Conservation (phyloP, 2,888 invertebrate genomes). For the Scaptomyza reducta region DNA sequence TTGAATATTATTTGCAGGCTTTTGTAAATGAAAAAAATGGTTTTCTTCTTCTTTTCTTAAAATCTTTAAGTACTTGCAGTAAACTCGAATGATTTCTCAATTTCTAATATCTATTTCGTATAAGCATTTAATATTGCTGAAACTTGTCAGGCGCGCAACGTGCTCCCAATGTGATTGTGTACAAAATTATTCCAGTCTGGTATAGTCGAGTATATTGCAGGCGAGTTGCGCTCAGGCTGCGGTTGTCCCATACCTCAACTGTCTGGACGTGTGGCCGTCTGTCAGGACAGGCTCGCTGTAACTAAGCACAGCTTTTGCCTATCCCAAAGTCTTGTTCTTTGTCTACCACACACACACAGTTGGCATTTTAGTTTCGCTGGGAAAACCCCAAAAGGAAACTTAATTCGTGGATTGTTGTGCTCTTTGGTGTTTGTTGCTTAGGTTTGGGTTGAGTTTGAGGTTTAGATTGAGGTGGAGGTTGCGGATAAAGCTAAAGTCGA, state of each 20-base stretch:
- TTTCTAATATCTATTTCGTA: slow-evolving; percentile 13
- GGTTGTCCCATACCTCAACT: slow-evolving; percentile 42
- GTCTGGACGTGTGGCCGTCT: slow-evolving; percentile 28
- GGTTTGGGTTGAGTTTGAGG: slow-evolving; percentile 29
- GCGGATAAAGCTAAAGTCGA: slow-evolving; percentile 26
- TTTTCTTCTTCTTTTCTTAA: no score
- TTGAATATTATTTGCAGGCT: no score
- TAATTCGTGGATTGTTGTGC: slow-evolving; percentile 78
- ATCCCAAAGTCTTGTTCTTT: slow-evolving; percentile 41
- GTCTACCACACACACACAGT: slow-evolving; percentile 56
- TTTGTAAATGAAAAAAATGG: no score
- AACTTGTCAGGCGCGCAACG: slow-evolving; percentile 49
- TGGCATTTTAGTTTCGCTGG: slow-evolving; percentile 66
- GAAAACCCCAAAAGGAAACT: slow-evolving; percentile 71
- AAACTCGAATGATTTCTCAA: neutral
- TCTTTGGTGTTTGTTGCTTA: slow-evolving; percentile 66
- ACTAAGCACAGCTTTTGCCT: slow-evolving; percentile 63
- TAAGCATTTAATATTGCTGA: slow-evolving; percentile 46
- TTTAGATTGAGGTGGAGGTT: slow-evolving; percentile 35
- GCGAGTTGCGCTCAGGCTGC: slow-evolving; percentile 45
- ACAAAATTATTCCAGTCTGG: slow-evolving; percentile 48
- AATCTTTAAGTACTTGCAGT: neutral
- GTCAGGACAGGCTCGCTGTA: slow-evolving; percentile 38
- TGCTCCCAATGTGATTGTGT: slow-evolving; percentile 49
- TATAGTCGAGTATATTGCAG: slow-evolving; percentile 42